Base-by-base conservation (phyloP, 2,797 vertebrate species). In the Ibycter americanus region DNA sequence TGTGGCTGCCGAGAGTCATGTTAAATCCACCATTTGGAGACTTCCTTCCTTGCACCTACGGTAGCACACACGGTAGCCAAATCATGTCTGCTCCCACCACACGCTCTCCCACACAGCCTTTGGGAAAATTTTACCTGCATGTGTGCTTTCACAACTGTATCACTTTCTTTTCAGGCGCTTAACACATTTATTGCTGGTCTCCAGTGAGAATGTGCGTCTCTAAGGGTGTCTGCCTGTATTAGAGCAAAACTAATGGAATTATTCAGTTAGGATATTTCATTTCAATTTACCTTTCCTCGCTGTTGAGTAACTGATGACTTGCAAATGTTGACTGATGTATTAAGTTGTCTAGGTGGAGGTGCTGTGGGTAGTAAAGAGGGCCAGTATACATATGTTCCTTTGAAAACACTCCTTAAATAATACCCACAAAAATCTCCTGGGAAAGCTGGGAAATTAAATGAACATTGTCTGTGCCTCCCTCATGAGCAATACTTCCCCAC, bases 31-130 rank as follows among this genome's bases (percentile, higher is more conserved):
- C 94, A 76, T 93, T 93, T 32, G 95, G 97, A 98, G 96, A 98
- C 97, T 98, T 98, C 98, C 98, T 98, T 98, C 98, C 98, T 98
- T 97, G 95, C 96, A 93, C 96, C 95, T 94, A 73, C 11, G 0
- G 93, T 17, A 87, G 91, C 74, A 86, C 95, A 97, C 36, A n/a
- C 68, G 6, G 96, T 51, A 95, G 95, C 84, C 96, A 94, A 95
- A 94, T 89, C 96, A 80, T 86, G 81, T 95, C 95, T 95, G 96
- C 93, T 97, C 93, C 93, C 42, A 29, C 76, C 51, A 15, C 49
- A 19, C 15, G 4, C n/a, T 89, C 83, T 96, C 96, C 93, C 96
- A 95, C 66, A 74, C 56, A 90, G 91, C 83, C 94, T 94, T 94
- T 98, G 96, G 96, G 96, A 98, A 97, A 97, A 73, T 78, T 29